Conservation (phyloP, 2,113 vertebrate genomes). For the Albula glossodonta region DNA sequence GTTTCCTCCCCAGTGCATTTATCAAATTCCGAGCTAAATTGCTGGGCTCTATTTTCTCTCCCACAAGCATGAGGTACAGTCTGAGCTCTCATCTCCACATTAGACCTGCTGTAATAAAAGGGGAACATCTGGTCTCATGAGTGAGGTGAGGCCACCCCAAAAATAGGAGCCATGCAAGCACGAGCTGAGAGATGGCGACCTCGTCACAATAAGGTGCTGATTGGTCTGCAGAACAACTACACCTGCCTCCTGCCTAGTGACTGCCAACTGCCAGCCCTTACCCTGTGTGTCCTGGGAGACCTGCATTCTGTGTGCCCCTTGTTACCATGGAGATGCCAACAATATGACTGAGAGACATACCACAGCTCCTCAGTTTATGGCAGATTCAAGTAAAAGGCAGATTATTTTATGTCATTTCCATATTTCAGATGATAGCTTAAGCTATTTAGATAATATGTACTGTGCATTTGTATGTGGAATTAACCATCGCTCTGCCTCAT, state of each 20-base stretch:
- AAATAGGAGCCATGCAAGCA: conserved; percentile 16
- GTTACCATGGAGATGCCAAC: background rate
- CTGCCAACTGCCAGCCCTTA: background rate
- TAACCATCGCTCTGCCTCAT: background rate
- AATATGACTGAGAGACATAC: background rate
- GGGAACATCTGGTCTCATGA: conserved; percentile 30
- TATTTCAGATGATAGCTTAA: background rate
- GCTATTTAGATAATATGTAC: background rate
- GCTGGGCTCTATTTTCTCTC: background rate
- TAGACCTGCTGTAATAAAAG: background rate
- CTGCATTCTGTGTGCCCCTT: background rate
- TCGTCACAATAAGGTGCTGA: conserved; percentile 1
- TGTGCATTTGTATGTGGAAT: background rate
- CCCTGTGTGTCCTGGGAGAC: background rate
- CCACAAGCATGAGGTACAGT: background rate
- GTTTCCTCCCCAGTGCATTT: conserved; percentile 1
- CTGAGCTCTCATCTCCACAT: conserved; percentile 4
- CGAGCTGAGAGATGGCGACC: background rate
- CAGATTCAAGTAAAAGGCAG: background rate
- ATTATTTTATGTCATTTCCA: background rate
- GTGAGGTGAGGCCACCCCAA: background rate
- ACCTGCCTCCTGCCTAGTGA: background rate
- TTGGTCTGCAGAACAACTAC: background rate
- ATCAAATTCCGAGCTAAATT: background rate
- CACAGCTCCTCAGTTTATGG: background rate